Base-by-base conservation (phyloP, 2,888 invertebrate species). In the Athetis lepigone region DNA sequence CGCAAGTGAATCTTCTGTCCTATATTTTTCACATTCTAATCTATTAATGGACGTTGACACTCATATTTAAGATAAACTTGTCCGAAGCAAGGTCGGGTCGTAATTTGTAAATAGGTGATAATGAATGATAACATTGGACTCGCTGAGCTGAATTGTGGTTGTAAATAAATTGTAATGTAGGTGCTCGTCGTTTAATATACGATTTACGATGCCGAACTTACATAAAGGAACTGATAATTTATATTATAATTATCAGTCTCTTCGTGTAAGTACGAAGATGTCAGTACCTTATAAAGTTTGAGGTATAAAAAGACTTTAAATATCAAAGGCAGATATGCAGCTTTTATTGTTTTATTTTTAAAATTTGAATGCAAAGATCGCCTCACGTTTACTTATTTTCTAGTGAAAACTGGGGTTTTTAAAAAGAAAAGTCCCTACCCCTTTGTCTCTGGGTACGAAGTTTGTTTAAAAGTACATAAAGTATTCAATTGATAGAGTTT, bases 11-110 rank as follows among this genome's bases (percentile, higher is more conserved):
- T 21, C 43, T 64, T 37, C 70, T 58, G 65, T 18, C 19, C 1
- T 13, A 2, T 37, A 0, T 25, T 16, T 11, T 47, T 52, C 13
- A 21, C 46, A 29, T 2, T 58, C 1, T 13, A 16, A 55, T 11
- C 19, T 9, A 45, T 6, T 57, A 72, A 71, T 77, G 65, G 40
- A 55, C 70, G 55, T 67, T 76, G 68, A 70, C 68, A 70, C 62
- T 64, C 46, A 69, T 70, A 66, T 60, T 75, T 63, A 68, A 63
- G 79, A 78, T 78, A 76, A 79, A 76, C 63, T 55, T 70, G 76
- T 65, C 56, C 47, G 23, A n/a, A 40, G 27, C 69, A 75, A 66
- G 76, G 65, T 68, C 70, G 49, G 16, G 23, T 64, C 67, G 49
- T 73, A 68, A 70, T 76, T 75, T 68, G 70, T 79, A 60, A 70